Percentiles rank a stretch among this genome's conserved stretches.
Conservation (phyloP, 2,797 vertebrate genomes). For the Acropternis orthonyx region DNA sequence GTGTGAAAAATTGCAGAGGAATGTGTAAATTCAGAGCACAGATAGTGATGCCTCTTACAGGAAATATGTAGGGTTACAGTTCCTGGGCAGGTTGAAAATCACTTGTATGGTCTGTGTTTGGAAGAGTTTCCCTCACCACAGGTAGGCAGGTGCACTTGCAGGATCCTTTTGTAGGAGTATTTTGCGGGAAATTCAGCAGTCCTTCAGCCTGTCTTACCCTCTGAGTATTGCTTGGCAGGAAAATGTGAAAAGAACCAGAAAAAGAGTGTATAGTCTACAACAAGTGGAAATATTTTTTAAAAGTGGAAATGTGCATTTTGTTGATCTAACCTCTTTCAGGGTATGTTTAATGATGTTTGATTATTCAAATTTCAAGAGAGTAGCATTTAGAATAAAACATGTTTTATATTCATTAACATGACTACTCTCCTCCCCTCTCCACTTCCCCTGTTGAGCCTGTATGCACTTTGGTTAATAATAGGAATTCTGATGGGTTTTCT, state of each 20-base stretch:
- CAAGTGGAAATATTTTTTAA: background rate
- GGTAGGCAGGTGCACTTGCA: background rate
- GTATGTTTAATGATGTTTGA: slow-evolving; percentile 35
- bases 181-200: background rate
- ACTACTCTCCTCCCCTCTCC: background rate
- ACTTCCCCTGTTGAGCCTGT: background rate
- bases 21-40: background rate
- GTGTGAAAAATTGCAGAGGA: background rate
- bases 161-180: background rate
- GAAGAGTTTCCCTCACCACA: background rate
- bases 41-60: background rate
- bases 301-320: background rate
- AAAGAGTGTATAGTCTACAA: background rate
- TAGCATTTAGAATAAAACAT: slow-evolving; percentile 3
- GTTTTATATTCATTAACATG: slow-evolving; percentile 3
- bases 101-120: background rate
- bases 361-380: slow-evolving; percentile 35
- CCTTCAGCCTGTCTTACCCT: slow-evolving; percentile 1
- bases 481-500: slow-evolving; percentile 21
- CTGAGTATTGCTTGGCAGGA: background rate
- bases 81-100: background rate
- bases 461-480: background rate
- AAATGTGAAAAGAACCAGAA: background rate
- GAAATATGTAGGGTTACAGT: background rate
- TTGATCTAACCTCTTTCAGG: background rate